Evolutionary conservation across 2,113 vertebrate species (phyloP).

Genomic region (human): GRCh38 chr6:157321501-157322000

Average conservation of each 20-base stretch:
- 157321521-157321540: not conserved
- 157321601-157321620: not conserved
- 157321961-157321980: not conserved
- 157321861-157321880: not conserved
- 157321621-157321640: not conserved
- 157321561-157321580: not conserved
- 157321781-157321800: conserved; percentile 5
- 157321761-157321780: not conserved
- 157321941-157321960: not conserved
- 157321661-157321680: not conserved
- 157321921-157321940: not conserved
- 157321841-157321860: not conserved
- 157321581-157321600: not conserved
- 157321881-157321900: not conserved
- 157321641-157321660: not conserved
- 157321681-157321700: not conserved
- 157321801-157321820: not conserved
- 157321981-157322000: not conserved
- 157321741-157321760: conserved; percentile 3
- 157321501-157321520: not conserved
- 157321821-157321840: not conserved
- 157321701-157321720: rapidly evolving
- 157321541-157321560: not conserved
- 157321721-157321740: not conserved
- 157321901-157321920: not conserved